Base-by-base conservation (phyloP, 2,113 vertebrate species). In the Phyllostomus hastatus region DNA sequence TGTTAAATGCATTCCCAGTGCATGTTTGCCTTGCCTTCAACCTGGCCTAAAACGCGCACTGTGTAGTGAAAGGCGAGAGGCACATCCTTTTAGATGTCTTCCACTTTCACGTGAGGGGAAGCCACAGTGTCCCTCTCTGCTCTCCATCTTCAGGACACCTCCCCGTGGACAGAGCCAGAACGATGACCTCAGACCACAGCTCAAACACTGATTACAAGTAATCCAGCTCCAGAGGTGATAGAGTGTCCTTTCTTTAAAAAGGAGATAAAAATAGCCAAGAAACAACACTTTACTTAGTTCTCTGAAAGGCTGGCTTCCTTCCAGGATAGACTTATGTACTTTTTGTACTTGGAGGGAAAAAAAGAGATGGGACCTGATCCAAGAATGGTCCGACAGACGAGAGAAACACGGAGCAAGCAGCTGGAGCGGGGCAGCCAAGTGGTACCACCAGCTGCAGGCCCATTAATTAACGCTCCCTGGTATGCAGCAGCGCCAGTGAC, bases 381-480 rank as follows among this genome's bases (percentile, higher is more conserved):
- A 99, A 99, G 98, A 98, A 97, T 98, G 98, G 97, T 98, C 98
- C 98, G 98, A 98, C 69, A 0, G 98, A 98, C 83, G 95, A 95
- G 98, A 98, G 98, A 98, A 98, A 98, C 98, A 98, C 98, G 98
- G 98, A 98, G 96, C 97, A 94, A 98, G 97, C 98, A 98, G 97
- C 97, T 97, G 95, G 96, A 97, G 94, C 97, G 86, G 95, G 98
- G 98, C 97, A 93, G 98, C 98, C 98, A 98, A 99, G 98, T 99
- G 99, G 99, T 99, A 99, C 99, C 98, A 98, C 99, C 99, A 99
- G 99, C 98, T 99, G 98, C 99, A 99, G 98, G 97, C 97, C 98
- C 98, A 99, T 99, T 99, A 99, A 99, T 99, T 99, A 99, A 98
- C 81, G 72, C 96, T 97, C 98, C 97, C 97, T 33, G 98, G 98